Conservation (phyloP, 2,888 invertebrate species). For the Drosophila macrospina region DNA sequence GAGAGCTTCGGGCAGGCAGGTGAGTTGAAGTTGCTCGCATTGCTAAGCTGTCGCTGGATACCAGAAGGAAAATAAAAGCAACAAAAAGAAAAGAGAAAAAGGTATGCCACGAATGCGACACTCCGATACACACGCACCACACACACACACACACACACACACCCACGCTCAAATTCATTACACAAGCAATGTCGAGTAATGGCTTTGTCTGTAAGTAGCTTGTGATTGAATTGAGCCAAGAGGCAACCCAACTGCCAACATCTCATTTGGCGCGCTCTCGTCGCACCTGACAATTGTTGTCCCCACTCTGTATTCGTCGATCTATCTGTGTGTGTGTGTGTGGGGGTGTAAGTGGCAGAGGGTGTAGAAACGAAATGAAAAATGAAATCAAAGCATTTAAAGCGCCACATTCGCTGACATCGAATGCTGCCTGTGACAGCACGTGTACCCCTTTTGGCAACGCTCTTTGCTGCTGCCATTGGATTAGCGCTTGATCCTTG, state of each 20-base stretch:
- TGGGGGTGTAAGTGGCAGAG: slow-evolving; percentile 7
- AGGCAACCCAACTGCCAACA: slow-evolving; percentile 47
- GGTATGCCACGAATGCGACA: slow-evolving; percentile 42
- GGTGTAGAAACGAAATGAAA: slow-evolving; percentile 63
- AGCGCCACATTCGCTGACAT: slow-evolving; percentile 69
- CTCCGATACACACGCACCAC: slow-evolving; percentile 6
- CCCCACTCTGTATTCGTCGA: slow-evolving; percentile 2
- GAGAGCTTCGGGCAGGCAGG: background rate
- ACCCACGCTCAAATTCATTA: slow-evolving; percentile 57
- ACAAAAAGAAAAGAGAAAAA: background rate
- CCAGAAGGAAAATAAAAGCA: slow-evolving; percentile 17
- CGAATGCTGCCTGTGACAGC: slow-evolving; percentile 60
- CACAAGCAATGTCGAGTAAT: slow-evolving; percentile 62
- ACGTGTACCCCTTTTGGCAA: slow-evolving; percentile 57
- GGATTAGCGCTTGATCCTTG: slow-evolving; percentile 75
- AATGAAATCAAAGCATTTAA: slow-evolving; percentile 81
- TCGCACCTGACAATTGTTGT: slow-evolving; percentile 56
- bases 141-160: slow-evolving; percentile 5
- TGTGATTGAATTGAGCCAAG: slow-evolving; percentile 76
- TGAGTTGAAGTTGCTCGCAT: slow-evolving; percentile 22
- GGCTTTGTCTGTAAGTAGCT: slow-evolving; percentile 79
- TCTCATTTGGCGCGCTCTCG: slow-evolving; percentile 47
- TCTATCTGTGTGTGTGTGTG: background rate
- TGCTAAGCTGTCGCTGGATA: slow-evolving; percentile 45
- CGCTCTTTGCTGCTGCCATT: slow-evolving; percentile 46